Conservation (phyloP, 2,113 vertebrate species). For the Tachysurus vachellii region DNA sequence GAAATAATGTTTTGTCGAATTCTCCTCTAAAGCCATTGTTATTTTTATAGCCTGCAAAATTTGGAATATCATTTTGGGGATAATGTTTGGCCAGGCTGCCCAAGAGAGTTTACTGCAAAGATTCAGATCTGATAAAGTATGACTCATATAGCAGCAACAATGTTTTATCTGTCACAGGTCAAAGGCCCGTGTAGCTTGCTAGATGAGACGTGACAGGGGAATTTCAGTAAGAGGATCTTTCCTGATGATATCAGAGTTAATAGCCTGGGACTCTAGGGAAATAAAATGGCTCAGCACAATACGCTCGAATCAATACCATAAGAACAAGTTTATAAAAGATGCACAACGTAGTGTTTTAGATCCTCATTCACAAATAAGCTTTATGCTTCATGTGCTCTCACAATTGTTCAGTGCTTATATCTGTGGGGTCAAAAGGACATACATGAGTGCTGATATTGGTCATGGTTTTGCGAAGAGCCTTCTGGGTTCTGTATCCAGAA, state of each 20-base stretch:
- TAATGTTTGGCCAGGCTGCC: not conserved
- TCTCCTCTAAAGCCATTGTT: not conserved
- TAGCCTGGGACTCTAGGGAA: slow-evolving; percentile 67
- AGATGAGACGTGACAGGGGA: slow-evolving; percentile 44
- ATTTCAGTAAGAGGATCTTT: slow-evolving; percentile 57
- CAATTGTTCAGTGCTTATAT: slow-evolving; percentile 42
- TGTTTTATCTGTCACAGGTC: slow-evolving; percentile 55
- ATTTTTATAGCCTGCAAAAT: not conserved
- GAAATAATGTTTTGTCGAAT: not conserved
- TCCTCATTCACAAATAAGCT: slow-evolving; percentile 65
- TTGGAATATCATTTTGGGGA: not conserved
- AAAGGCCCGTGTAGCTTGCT: slow-evolving; percentile 49
- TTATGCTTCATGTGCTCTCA: slow-evolving; percentile 69
- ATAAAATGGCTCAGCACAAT: slow-evolving; percentile 65
- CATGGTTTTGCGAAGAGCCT: not conserved
- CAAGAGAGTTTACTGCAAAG: not conserved
- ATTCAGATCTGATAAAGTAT: slow-evolving; percentile 39
- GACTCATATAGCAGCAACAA: slow-evolving; percentile 45
- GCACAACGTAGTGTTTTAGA: slow-evolving; percentile 71
- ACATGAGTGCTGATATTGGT: not conserved
- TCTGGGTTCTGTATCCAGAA: not conserved
- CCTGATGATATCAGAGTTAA: slow-evolving; percentile 61
- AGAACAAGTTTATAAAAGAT: slow-evolving; percentile 77
- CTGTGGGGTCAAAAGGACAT: slow-evolving; percentile 18
- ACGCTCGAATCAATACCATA: slow-evolving; percentile 76